phyloP scores from a whole-genome alignment of 2,113 vertebrate species.

The Mellivora capensis region DNA sequence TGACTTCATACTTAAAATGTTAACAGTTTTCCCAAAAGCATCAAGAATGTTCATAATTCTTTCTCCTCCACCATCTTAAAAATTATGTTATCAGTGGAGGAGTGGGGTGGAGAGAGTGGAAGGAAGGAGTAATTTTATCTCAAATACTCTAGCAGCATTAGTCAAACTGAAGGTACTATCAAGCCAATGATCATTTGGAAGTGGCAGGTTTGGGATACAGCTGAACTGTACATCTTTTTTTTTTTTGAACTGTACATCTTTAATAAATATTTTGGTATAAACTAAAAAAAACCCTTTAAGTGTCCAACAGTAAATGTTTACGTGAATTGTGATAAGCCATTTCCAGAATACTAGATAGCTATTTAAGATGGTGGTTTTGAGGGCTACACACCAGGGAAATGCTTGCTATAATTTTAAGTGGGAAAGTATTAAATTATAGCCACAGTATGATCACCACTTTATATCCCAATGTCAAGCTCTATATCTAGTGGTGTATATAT shows the following conservation, averaged over 20 bases:
- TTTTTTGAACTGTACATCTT: not conserved
- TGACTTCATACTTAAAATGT: not conserved
- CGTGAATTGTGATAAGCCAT: constrained; percentile 6
- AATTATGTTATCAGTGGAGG: not conserved
- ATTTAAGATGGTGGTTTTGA: constrained; percentile 1
- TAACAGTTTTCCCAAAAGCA: not conserved
- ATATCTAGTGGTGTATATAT: not conserved
- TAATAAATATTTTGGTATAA: not conserved
- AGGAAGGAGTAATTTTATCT: not conserved
- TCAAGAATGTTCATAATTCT: not conserved
- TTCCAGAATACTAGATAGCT: not conserved
- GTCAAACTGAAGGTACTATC: not conserved
- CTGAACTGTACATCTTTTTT: not conserved
- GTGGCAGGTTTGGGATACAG: not conserved
- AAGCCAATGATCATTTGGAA: not conserved
- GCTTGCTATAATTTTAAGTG: not conserved
- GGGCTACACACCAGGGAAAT: not conserved
- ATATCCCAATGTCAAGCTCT: not conserved
- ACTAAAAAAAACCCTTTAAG: not conserved
- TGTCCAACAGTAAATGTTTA: not conserved
- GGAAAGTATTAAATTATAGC: not conserved
- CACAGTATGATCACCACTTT: not conserved
- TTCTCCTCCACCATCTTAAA: not conserved
- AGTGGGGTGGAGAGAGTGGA: not conserved
- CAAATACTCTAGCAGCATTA: not conserved